Evolutionary conservation across 2,888 invertebrate genomes (phyloP).

Genomic region (Osmoderma eremita): DNA sequence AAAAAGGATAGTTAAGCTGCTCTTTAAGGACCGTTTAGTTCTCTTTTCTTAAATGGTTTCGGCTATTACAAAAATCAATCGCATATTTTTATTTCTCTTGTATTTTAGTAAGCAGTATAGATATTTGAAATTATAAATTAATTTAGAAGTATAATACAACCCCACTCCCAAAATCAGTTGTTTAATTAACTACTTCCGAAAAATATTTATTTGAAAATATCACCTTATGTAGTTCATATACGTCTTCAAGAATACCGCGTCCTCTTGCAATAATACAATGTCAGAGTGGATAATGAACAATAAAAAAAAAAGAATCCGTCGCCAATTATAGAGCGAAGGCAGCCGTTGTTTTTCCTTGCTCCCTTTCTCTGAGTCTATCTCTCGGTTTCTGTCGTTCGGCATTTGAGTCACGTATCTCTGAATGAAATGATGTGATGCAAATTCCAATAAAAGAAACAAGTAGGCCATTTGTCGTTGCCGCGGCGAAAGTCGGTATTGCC

Average conservation of each 20-base stretch:
- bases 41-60: too few relatives aligned
- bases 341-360: conserved; percentile 29
- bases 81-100: not conserved
- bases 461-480: conserved; percentile 29
- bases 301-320: conserved; percentile 19
- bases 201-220: conserved; percentile 2
- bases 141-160: too few relatives aligned
- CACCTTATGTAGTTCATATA: conserved; percentile 7
- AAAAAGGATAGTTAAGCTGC: not conserved
- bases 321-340: conserved; percentile 29
- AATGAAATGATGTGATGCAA: conserved; percentile 36
- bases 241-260: conserved; percentile 12
- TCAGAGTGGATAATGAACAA: conserved; percentile 24
- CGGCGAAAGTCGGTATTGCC: conserved; percentile 31
- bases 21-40: too few relatives aligned
- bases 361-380: conserved; percentile 32
- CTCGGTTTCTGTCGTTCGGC: conserved; percentile 11
- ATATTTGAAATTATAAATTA: too few relatives aligned
- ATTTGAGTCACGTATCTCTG: conserved; percentile 29
- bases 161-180: too few relatives aligned
- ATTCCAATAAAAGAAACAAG: conserved; percentile 36
- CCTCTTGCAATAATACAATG: conserved; percentile 23
- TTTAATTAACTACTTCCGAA: not conserved
- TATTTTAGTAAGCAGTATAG: not conserved
- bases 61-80: not conserved